Evolutionary conservation across 2,113 vertebrate genomes (phyloP), one percentile per base, ranked within the genome.

Genomic region (Coryphaenoides rupestris): DNA sequence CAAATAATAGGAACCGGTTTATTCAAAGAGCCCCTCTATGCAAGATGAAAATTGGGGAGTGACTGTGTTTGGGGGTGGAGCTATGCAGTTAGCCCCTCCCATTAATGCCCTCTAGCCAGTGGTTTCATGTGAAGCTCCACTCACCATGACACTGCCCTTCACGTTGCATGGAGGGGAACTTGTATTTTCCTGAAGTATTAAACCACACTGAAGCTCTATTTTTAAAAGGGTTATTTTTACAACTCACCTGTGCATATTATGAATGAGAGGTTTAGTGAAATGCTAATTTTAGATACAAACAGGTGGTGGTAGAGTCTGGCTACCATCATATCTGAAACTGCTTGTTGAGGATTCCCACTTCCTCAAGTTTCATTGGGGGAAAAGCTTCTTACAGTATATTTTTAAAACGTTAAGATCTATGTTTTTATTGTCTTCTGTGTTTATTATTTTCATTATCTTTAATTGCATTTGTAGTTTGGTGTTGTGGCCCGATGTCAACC

Each of bases 321-420:
- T 23, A 26, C 22, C 16, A 4, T 63, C 6, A 47, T n/a, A 46
- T 59, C 24, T 13, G 50, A 46, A 68, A 56, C 55, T 49, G 58
- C 53, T 5, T 50, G 19, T n/a, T 0, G 24, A 55, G 4, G 63
- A 53, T 68, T 49, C 3, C 17, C 56, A 57, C 53, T 66, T 59
- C 28, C 40, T 68, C 24, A 57, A 65, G 19, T 45, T 56, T 58
- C 24, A 58, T 54, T 57, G 4, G 65, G 28, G 60, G 70, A 74
- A n/a, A 60, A 21, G 17, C 23, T 70, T 70, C 53, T 56, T 55
- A 75, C 55, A 45, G 68, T 76, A 66, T 68, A 70, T 78, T 77
- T 73, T 63, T 50, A 50, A 7, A 71, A 40, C 14, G 22, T 54
- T 19, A 26, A 69, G 21, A 10, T 19, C 45, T 23, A 22, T 49